Conservation (phyloP, 1,140 invertebrate species). For the Mercenaria mercenaria region DNA sequence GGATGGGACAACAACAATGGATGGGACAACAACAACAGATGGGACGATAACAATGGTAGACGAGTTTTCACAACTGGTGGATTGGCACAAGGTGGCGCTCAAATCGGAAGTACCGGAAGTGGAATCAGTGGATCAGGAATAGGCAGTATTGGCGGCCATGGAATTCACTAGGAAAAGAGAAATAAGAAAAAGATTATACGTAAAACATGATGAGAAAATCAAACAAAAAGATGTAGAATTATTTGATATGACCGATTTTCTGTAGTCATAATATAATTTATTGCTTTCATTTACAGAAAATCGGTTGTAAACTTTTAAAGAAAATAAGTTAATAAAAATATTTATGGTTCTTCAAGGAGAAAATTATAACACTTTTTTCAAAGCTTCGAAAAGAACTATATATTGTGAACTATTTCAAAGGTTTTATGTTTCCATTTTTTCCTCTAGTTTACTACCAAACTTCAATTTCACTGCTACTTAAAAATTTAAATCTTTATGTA, state of each 20-base stretch:
- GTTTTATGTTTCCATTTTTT: too few relatives aligned
- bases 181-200: background rate
- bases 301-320: background rate
- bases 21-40: background rate
- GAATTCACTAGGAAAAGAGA: background rate
- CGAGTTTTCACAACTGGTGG: background rate
- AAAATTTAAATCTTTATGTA: too few relatives aligned
- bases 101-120: background rate
- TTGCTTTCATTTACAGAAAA: background rate
- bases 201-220: background rate
- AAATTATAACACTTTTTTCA: too few relatives aligned
- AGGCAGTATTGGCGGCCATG: background rate
- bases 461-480: too few relatives aligned
- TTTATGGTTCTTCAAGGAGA: too few relatives aligned
- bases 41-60: background rate
- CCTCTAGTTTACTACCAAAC: too few relatives aligned
- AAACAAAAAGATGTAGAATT: background rate
- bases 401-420: too few relatives aligned
- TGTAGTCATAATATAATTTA: background rate
- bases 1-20: slow-evolving; percentile 22
- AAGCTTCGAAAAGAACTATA: too few relatives aligned
- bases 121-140: background rate
- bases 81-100: background rate
- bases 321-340: background rate
- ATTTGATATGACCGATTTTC: background rate